phyloP scores from a whole-genome alignment of 2,888 invertebrate genomes.

The Gryllus longicercus region DNA sequence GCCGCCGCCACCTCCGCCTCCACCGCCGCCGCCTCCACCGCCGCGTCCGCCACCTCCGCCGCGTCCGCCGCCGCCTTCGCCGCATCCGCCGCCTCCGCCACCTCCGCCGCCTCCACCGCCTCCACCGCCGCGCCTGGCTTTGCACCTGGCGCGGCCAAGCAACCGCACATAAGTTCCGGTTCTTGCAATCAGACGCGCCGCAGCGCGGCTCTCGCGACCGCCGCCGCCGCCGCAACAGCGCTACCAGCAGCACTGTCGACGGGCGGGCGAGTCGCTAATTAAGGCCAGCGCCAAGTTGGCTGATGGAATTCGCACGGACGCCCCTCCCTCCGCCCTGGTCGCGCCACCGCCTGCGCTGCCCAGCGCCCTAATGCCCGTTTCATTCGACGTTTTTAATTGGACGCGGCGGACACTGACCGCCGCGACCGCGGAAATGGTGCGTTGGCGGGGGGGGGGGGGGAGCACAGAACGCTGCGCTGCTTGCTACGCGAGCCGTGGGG shows the following conservation, averaged over 20 bases:
- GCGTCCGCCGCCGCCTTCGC: background rate
- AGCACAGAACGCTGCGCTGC: background rate
- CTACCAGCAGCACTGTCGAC: background rate
- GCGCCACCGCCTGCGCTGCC: background rate
- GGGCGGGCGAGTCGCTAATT: background rate
- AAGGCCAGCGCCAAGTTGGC: slow-evolving; percentile 17
- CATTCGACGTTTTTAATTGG: slow-evolving; percentile 8
- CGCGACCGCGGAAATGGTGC: background rate
- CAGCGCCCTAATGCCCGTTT: slow-evolving; percentile 2
- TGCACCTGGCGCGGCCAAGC: background rate
- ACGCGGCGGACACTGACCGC: background rate
- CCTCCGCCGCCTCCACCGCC: background rate
- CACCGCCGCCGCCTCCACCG: background rate
- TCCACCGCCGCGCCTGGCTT: background rate
- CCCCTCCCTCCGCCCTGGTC: background rate
- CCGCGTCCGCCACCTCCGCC: background rate
- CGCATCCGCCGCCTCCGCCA: background rate
- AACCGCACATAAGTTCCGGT: background rate
- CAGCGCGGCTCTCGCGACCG: background rate
- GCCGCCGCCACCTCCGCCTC: background rate
- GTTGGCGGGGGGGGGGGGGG: background rate
- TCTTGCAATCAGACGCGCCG: background rate
- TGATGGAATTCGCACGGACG: slow-evolving; percentile 1
- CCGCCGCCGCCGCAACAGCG: background rate
- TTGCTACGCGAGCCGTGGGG: no score